Evolutionary conservation across 1,140 invertebrate genomes (phyloP), one percentile per base, ranked within the genome.

Genomic region (Drosophila virilis): DNA sequence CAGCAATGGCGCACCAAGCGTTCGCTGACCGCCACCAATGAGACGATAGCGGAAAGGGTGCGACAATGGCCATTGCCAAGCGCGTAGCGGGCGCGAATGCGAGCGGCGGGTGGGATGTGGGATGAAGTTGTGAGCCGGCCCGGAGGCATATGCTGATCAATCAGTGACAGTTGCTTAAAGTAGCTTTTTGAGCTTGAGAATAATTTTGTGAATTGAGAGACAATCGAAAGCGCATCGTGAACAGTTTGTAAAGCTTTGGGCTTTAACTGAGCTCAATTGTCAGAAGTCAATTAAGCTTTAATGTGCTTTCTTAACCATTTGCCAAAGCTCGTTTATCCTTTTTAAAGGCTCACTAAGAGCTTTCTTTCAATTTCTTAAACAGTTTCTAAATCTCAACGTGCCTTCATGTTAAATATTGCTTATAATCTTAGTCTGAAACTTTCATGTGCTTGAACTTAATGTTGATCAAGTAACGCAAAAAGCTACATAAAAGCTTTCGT

Each of bases 31-130:
- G 61, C 59, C 13, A 22, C 42, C 4, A 86, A 62, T 8, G 33
- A 37, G 4, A 67, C 75, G 9, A 28, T 3, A 0, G 17, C 37
- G 32, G 51, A 66, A 1, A 12, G 54, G 32, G 54, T 79, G 0
- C 55, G 51, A 6, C 84, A 88, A 64, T 89, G 84, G 84, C 51
- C 80, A 6, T 33, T 88, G 74, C 84, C 84, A 45, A 77, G 80
- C 9, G 74, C 77, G 64, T 89, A 83, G 73, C 74, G 22, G 6
- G 10, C 10, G 33, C 1, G 9, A 13, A 15, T 33, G 12, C 0
- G 35, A 42, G 28, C 17, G 12, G 12, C 2, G 22, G 50, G 28
- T 17, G 12, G 5, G 17, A 1, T 22, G 2, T 12, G 38, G 35
- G 38, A 13, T 51, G 37, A 72, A 71, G 2, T 0, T 8, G 46